These are phyloP conservation scores for Adelognathus sp. DNA, from an alignment of 2,888 invertebrate species.

Conservation along the genomic window DNA sequence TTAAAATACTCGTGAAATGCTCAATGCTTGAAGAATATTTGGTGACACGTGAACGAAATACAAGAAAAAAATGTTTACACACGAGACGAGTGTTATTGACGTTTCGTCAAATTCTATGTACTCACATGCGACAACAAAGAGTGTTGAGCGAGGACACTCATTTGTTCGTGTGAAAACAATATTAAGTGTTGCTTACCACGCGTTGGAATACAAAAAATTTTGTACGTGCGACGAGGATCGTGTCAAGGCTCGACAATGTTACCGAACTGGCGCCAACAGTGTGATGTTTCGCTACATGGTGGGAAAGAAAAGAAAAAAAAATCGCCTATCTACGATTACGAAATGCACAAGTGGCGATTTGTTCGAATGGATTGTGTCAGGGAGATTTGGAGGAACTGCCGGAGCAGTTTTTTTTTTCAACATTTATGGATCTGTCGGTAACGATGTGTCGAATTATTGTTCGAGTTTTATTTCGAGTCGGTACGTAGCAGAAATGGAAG, in stretches of 20 bases:
- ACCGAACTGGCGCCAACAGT: neutral
- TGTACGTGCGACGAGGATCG: neutral
- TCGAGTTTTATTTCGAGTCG: too few relatives aligned
- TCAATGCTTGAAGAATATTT: neutral
- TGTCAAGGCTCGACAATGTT: neutral
- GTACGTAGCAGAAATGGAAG: neutral
- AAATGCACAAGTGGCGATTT: neutral
- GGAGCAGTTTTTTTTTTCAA: neutral
- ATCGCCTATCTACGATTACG: conserved; percentile 4
- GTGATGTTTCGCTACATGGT: neutral
- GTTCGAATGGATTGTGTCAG: neutral
- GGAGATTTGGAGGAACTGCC: neutral
- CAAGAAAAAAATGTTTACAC: too few relatives aligned
- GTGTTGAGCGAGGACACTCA: neutral
- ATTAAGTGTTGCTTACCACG: neutral
- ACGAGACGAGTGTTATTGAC: neutral
- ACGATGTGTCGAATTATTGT: too few relatives aligned
- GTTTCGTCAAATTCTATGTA: neutral
- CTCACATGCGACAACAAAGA: neutral
- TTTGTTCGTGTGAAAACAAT: neutral
- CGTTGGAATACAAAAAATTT: neutral
- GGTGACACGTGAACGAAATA: neutral
- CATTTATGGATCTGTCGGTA: neutral
- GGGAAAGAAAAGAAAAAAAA: neutral
- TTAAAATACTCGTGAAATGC: neutral